Base-by-base conservation (phyloP, 2,888 invertebrate species). In the Dastarcus helophoroides region DNA sequence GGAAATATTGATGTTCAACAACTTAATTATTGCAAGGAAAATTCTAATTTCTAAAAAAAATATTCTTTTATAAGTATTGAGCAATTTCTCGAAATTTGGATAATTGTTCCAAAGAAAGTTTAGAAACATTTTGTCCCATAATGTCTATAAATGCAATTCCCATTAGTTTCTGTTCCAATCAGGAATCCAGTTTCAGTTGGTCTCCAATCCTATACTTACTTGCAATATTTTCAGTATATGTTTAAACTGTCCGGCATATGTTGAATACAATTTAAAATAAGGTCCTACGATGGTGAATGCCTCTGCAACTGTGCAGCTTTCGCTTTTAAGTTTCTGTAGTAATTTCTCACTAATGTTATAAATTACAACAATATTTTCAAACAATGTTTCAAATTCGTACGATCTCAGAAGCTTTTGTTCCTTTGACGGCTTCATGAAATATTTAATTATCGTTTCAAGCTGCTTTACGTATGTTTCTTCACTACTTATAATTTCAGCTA, bases 241-340 rank as follows among this genome's bases (percentile, higher is more conserved):
- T 40, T 74, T 75, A 50, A 78, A 82, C 45, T 77, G 78, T 37
- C 76, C 79, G 1, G 82, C 82, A 54, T 83, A 83, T 1, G 76
- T 73, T 1, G 82, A 79, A 51, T 84, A 84, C 10, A 82, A 54
- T 56, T 83, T 84, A 30, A 84, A 73, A 52, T 76, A 83, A 3
- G 83, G 83, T 2, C 78, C 80, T 37, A 83, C 67, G 49, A 72
- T 74, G 1, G 70, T 63, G 54, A 84, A 82, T 1, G 79, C 76
- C 28, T 62, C 56, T 0, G 75, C 73, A 4, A 81, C 65, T 51
- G 74, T 70, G 15, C 71, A 66, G 35, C 64, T 55, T 43, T 70
- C 63, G 4, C 60, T 46, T 41, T 69, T 67, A 26, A 79, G 53
- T 47, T 74, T 71, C 4, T 63, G 59, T 4, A 76, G 51, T 5